Conservation (phyloP, 1,140 invertebrate genomes). For the Neodiprion virginianus region DNA sequence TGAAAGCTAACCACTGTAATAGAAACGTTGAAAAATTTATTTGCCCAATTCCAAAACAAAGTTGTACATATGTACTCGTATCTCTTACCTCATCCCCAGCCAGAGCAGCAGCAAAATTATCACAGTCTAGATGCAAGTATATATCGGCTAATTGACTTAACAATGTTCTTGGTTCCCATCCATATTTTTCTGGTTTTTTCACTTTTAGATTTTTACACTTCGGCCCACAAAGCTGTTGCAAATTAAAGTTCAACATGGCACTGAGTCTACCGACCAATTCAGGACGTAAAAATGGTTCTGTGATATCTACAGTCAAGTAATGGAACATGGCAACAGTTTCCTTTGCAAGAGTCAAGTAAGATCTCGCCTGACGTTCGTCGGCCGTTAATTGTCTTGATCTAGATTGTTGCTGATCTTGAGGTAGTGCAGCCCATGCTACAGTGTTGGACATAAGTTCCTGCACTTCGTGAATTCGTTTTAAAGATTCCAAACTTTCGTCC, state of each 20-base stretch:
- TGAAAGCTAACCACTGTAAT: constrained; percentile 1
- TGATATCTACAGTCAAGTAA: constrained; percentile 93
- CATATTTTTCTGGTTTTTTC: constrained; percentile 92
- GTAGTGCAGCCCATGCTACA: constrained; percentile 70
- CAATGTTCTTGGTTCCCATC: constrained; percentile 93
- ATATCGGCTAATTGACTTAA: constrained; percentile 94
- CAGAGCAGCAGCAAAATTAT: constrained; percentile 87
- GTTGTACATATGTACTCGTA: not conserved
- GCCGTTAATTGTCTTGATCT: constrained; percentile 81
- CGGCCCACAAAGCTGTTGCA: constrained; percentile 95
- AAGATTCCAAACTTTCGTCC: constrained; percentile 93
- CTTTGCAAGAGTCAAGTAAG: constrained; percentile 91
- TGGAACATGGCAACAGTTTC: constrained; percentile 99
- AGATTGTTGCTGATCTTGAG: constrained; percentile 77
- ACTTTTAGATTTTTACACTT: constrained; percentile 98
- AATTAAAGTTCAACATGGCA: constrained; percentile 98
- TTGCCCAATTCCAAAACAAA: not conserved
- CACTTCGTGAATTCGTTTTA: constrained; percentile 95
- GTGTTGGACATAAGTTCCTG: constrained; percentile 86
- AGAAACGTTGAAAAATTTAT: not conserved
- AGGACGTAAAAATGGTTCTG: constrained; percentile 90
- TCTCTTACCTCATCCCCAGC: constrained; percentile 83
- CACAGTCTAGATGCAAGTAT: constrained; percentile 94
- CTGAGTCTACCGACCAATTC: constrained; percentile 93
- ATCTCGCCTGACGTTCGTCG: constrained; percentile 93